Conservation (phyloP, 1,140 invertebrate genomes). For the Carposina sasakii region DNA sequence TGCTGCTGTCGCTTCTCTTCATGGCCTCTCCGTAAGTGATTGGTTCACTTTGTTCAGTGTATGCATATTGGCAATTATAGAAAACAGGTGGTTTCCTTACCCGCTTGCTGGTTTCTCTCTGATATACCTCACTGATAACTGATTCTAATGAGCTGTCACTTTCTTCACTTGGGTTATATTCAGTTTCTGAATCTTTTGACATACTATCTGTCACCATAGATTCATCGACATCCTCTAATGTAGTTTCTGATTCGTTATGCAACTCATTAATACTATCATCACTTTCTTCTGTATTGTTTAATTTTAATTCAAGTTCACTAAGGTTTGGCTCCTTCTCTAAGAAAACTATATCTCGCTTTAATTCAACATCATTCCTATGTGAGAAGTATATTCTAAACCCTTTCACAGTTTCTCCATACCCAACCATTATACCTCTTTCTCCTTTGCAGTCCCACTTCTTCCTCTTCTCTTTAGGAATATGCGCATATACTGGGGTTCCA, state of each 20-base stretch:
- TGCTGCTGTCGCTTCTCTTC: slow-evolving; percentile 21
- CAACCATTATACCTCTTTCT: neutral
- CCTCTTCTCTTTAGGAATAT: neutral
- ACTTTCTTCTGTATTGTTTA: neutral
- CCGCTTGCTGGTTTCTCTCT: slow-evolving; percentile 1
- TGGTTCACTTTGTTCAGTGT: slow-evolving; percentile 4
- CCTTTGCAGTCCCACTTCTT: neutral
- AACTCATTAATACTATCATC: no score
- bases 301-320: neutral
- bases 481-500: neutral
- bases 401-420: neutral
- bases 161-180: neutral
- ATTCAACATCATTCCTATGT: neutral
- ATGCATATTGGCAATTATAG: slow-evolving; percentile 13
- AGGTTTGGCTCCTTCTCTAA: neutral
- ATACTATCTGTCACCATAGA: neutral
- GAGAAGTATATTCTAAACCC: neutral
- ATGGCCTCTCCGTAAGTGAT: slow-evolving; percentile 32
- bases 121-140: slow-evolving; percentile 1
- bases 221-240: neutral
- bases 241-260: no score
- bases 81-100: slow-evolving; percentile 15
- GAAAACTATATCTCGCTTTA: neutral
- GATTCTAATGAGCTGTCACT: no score
- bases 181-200: neutral